A percentile compares a stretch with the other conserved stretches of the same genome.
Evolutionary conservation across 2,888 invertebrate genomes (phyloP).

Genomic region (Bibio marci): DNA sequence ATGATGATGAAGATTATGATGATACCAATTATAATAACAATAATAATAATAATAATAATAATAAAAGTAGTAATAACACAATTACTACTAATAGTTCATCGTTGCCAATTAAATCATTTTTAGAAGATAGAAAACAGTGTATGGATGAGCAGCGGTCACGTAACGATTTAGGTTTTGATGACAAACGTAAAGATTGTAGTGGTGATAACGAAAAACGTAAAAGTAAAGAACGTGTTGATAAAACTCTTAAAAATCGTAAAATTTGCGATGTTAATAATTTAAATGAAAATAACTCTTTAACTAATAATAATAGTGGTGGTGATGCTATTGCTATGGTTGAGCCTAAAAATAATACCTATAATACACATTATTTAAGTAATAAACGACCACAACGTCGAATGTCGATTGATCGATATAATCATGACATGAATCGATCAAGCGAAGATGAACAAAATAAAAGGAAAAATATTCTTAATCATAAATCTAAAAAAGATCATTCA

Average conservation of each 20-base stretch:
- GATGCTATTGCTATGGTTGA: no score
- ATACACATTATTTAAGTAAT: background rate
- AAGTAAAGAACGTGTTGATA: conserved; percentile 12
- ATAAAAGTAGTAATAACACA: no score
- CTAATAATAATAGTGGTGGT: no score
- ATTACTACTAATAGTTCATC: no score
- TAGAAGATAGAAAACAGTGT: no score
- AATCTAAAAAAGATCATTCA: background rate
- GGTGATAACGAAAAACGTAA: conserved; percentile 14
- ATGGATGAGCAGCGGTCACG: conserved; percentile 22
- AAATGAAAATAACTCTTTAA: no score
- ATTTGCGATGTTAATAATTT: no score
- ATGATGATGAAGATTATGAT: no score
- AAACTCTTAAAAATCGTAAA: conserved; percentile 8
- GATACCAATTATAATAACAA: no score
- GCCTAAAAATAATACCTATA: no score
- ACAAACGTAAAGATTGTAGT: conserved; percentile 19
- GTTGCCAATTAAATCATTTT: no score
- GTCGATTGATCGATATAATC: conserved; percentile 1
- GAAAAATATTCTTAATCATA: background rate
- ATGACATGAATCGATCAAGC: conserved; percentile 3
- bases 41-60: no score
- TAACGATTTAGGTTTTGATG: conserved; percentile 15
- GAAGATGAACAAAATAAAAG: conserved; percentile 4
- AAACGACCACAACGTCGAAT: background rate